These are phyloP conservation scores for Eulemur rubriventer DNA, from an alignment of 2,797 vertebrate genomes.

Conservation along the genomic window DNA sequence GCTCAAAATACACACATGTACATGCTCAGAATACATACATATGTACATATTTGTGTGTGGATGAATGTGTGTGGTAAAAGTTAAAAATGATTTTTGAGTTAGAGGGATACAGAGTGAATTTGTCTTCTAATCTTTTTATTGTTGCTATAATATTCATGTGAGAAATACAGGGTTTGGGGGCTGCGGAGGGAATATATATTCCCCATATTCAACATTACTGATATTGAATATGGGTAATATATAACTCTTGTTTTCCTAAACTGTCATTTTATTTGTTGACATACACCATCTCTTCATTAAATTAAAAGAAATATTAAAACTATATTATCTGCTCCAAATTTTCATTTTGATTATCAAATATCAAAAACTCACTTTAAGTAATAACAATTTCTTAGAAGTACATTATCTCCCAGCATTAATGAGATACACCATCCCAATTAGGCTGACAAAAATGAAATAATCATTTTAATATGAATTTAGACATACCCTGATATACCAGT, in stretches of 20 bases:
- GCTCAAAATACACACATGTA: background rate
- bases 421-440: background rate
- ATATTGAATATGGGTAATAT: background rate
- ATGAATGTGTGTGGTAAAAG: background rate
- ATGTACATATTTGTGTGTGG: background rate
- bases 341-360: background rate
- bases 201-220: too few relatives aligned
- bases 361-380: background rate
- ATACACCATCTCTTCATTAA: background rate
- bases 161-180: background rate
- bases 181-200: background rate
- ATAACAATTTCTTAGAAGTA: background rate
- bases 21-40: background rate
- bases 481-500: background rate
- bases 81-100: background rate
- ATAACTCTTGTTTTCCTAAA: background rate
- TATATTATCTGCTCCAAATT: background rate
- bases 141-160: background rate
- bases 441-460: background rate
- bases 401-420: background rate
- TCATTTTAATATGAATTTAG: background rate
- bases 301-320: conserved; percentile 1
- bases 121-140: background rate
- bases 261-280: background rate
- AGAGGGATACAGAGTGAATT: background rate